A percentile compares a stretch with the other conserved stretches of the same genome.
phyloP scores from a whole-genome alignment of 2,797 vertebrate genomes.

The Crax fasciolata region DNA sequence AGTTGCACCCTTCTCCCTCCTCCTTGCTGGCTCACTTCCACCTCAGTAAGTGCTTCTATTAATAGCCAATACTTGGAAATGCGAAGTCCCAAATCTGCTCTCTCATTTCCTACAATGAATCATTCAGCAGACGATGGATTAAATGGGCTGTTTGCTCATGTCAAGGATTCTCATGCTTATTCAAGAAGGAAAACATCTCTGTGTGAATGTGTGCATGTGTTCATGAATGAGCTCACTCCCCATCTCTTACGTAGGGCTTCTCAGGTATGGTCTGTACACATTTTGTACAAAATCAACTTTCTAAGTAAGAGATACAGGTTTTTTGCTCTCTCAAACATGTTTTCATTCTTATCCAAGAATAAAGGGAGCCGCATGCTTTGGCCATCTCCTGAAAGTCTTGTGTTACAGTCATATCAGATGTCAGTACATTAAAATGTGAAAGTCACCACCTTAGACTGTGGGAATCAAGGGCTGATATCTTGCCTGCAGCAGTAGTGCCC shows the following conservation, averaged over 20 bases:
- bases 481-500: background rate
- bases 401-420: background rate
- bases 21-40: background rate
- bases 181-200: background rate
- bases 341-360: background rate
- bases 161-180: constrained; percentile 4
- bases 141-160: background rate
- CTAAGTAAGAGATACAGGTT: background rate
- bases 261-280: background rate
- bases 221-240: background rate
- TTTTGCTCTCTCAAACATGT: background rate
- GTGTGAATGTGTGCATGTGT: background rate
- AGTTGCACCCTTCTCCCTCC: background rate
- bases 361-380: background rate
- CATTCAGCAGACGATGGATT: background rate
- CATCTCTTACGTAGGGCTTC: background rate
- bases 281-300: background rate
- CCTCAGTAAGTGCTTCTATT: background rate
- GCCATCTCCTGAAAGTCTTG: background rate
- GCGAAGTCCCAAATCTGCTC: background rate
- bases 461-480: background rate
- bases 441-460: background rate
- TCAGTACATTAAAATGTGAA: background rate
- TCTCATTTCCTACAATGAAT: background rate
- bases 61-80: background rate